Evolutionary conservation across 2,113 vertebrate genomes (phyloP), one percentile per base, ranked within the genome.

Genomic region (Castor canadensis): DNA sequence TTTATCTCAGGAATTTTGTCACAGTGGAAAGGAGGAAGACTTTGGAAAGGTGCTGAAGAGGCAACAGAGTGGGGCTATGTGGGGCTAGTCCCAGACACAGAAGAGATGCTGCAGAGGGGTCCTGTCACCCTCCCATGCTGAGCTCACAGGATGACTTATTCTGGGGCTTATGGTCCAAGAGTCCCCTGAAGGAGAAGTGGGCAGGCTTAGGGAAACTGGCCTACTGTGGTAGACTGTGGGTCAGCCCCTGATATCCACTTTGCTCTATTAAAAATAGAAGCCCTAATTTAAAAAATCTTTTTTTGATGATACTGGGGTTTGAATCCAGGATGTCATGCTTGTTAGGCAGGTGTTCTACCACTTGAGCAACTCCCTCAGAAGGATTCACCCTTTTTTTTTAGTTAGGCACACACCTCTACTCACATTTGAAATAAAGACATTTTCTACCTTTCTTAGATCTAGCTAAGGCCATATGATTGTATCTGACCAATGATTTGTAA

Each of bases 111-210:
- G 15, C 56, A 0, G 30, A 28, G 35, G 20, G 73, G 13, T 58
- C 7, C 38, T 16, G 9, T 26, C 26, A 19, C 20, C 47, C 11
- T n/a, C 20, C 38, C 32, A 1, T 38, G 32, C 22, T 49, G n/a
- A 32, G 32, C 49, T 32, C 13, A 16, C 13, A 9, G 13, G 40
- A 35, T 38, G 54, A 52, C 38, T 47, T 38, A 35, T 45, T 17
- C 35, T 73, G n/a, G 47, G 40, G 35, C 0, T 1, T 13, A 8
- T 47, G 8, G 0, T 10, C 19, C 20, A 17, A 26, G 54, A 16
- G 8, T 30, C 20, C 43, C 10, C 58, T 5, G 24, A 28, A 6
- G 73, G 62, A 43, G 47, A 47, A 11, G 5, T 22, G 38, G 77
- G 35, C 38, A 24, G 6, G 20, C 32, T 19, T 1, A 19, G 24